These are phyloP conservation scores for Nettapus auritus DNA, from an alignment of 2,113 vertebrate species.

Conservation along the genomic window DNA sequence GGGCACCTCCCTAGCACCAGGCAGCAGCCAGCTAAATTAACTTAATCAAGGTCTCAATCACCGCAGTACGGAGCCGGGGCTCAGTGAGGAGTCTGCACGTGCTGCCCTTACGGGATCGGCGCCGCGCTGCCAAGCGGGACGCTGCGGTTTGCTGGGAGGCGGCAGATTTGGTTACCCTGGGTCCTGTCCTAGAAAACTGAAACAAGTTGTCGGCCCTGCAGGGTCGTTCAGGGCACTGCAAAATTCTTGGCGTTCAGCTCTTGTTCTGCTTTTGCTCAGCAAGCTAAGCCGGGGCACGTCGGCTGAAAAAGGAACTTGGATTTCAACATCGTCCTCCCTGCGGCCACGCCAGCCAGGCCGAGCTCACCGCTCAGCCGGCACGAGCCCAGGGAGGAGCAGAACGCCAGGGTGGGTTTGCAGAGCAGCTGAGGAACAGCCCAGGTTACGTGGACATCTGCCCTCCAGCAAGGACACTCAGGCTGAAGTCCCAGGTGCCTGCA, in stretches of 20 bases:
- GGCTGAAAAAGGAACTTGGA: neutral
- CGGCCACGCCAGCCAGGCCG: neutral
- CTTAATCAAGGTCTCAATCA: neutral
- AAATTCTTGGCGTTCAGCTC: neutral
- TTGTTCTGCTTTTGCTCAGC: neutral
- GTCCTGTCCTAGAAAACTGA: neutral
- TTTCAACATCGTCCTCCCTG: neutral
- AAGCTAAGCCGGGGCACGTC: neutral
- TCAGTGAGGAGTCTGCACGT: accelerated
- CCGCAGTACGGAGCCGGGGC: neutral
- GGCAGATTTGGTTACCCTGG: too few relatives aligned
- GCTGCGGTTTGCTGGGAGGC: neutral
- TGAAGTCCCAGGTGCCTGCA: neutral
- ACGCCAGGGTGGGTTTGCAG: neutral
- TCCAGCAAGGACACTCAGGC: neutral
- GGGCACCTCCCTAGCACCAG: neutral
- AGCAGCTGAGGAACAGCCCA: neutral
- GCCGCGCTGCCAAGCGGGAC: neutral
- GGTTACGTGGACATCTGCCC: neutral
- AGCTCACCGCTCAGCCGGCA: neutral
- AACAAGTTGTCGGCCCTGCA: neutral
- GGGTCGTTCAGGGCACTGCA: neutral
- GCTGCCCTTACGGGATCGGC: neutral
- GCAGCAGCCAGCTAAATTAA: neutral
- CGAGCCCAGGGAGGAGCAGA: neutral